Evolutionary conservation across 1,140 invertebrate genomes (phyloP).

Genomic region (Pygmarrhopalites habei): DNA sequence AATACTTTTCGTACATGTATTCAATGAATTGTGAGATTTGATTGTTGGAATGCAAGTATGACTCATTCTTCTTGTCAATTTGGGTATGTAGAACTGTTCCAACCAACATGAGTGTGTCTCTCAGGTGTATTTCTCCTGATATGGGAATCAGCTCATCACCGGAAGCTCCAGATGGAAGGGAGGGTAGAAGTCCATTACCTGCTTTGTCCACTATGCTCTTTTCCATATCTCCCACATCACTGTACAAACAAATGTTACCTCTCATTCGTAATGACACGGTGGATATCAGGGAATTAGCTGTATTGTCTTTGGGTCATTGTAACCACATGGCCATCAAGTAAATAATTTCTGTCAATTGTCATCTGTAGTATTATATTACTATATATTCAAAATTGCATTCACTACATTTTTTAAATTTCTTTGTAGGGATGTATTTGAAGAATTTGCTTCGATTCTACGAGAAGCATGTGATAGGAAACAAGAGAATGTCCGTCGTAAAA

Average conservation of each 20-base stretch:
- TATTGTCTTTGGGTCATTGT: slow-evolving; percentile 85
- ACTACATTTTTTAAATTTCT: slow-evolving; percentile 18
- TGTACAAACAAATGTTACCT: slow-evolving; percentile 87
- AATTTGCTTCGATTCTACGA: slow-evolving; percentile 78
- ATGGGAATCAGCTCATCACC: slow-evolving; percentile 61
- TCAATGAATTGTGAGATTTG: too few relatives aligned
- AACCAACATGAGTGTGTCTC: slow-evolving; percentile 63
- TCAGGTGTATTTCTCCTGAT: slow-evolving; percentile 86
- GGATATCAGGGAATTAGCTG: slow-evolving; percentile 87
- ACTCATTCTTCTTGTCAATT: too few relatives aligned
- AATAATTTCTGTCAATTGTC: slow-evolving; percentile 36
- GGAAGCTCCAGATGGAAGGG: slow-evolving; percentile 29
- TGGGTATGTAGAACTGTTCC: slow-evolving; percentile 87
- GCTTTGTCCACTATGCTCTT: slow-evolving; percentile 23
- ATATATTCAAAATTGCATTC: neutral
- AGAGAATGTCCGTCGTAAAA: slow-evolving; percentile 84
- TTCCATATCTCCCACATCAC: slow-evolving; percentile 62
- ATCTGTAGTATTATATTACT: neutral
- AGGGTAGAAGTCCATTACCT: slow-evolving; percentile 34
- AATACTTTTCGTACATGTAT: too few relatives aligned
- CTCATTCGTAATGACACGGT: slow-evolving; percentile 79
- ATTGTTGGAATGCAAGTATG: too few relatives aligned
- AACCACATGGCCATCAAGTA: slow-evolving; percentile 88
- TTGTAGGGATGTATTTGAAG: slow-evolving; percentile 88
- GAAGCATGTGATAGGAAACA: slow-evolving; percentile 97